These are phyloP conservation scores for Cotesia typhae DNA, from an alignment of 1,140 invertebrate species.

Conservation along the genomic window DNA sequence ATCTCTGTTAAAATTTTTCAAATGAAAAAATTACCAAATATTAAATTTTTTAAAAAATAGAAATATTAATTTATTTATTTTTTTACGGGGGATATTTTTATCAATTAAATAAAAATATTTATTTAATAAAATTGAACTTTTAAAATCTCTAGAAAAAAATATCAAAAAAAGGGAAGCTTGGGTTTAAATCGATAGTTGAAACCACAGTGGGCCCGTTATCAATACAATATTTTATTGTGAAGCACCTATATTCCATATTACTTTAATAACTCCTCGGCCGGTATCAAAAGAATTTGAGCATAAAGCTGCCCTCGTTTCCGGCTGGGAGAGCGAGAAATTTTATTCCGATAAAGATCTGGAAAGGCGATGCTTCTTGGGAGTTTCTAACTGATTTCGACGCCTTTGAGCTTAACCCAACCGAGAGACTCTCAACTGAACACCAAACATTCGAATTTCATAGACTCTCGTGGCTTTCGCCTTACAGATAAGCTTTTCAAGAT, in stretches of 20 bases:
- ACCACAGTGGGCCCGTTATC: constrained; percentile 2
- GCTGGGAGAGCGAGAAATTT: constrained; percentile 12
- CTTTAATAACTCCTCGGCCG: not conserved
- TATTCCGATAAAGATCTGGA: not conserved
- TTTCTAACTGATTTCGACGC: constrained; percentile 17
- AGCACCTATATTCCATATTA: not conserved
- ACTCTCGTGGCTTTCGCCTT: constrained; percentile 15
- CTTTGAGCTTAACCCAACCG: constrained; percentile 26
- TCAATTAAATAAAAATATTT: too few relatives aligned
- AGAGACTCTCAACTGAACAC: constrained; percentile 20
- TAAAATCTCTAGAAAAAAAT: too few relatives aligned
- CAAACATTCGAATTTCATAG: constrained; percentile 13
- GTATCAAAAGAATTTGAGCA: not conserved
- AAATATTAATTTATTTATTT: too few relatives aligned
- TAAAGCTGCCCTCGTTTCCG: constrained; percentile 12
- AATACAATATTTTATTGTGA: constrained; percentile 16
- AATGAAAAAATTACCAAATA: too few relatives aligned
- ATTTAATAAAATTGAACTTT: too few relatives aligned
- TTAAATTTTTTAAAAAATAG: too few relatives aligned
- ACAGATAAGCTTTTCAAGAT: constrained; percentile 27
- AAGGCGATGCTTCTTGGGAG: not conserved
- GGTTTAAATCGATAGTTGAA: too few relatives aligned
- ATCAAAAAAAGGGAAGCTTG: too few relatives aligned
- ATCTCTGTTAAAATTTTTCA: too few relatives aligned
- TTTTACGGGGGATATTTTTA: too few relatives aligned